Evolutionary conservation across 2,113 vertebrate species (phyloP).

Genomic region (Mormoops blainvillei): DNA sequence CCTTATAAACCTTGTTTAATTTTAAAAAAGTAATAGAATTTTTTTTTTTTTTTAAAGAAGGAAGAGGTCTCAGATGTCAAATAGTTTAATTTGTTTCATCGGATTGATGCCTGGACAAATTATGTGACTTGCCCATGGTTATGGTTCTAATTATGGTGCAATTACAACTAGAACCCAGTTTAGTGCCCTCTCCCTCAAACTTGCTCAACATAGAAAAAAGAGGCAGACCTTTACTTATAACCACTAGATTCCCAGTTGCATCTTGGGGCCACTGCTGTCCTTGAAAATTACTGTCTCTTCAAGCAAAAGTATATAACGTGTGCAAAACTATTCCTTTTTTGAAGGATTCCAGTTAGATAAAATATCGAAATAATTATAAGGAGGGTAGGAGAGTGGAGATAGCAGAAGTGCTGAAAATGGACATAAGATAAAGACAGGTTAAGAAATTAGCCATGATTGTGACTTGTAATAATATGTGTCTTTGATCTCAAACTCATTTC

Average conservation of each 20-base stretch:
- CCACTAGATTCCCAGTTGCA: not conserved
- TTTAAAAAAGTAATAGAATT: not conserved
- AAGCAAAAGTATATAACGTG: not conserved
- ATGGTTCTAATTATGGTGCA: not conserved
- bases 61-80: not conserved
- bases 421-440: not conserved
- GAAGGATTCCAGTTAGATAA: not conserved
- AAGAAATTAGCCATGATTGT: not conserved
- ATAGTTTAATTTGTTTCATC: not conserved
- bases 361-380: not conserved
- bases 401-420: not conserved
- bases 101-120: not conserved
- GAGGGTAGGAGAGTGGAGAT: not conserved
- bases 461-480: not conserved
- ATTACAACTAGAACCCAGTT: not conserved
- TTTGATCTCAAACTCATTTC: not conserved
- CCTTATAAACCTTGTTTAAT: slow-evolving; percentile 17
- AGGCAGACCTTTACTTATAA: not conserved
- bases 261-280: not conserved
- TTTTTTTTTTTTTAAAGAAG: not conserved
- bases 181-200: not conserved
- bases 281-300: not conserved
- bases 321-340: not conserved
- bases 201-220: not conserved
- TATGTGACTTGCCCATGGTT: not conserved